A percentile compares a stretch with the other conserved stretches of the same genome.
These are phyloP conservation scores for Euplagia quadripunctaria DNA, from an alignment of 2,888 invertebrate species.

Conservation along the genomic window DNA sequence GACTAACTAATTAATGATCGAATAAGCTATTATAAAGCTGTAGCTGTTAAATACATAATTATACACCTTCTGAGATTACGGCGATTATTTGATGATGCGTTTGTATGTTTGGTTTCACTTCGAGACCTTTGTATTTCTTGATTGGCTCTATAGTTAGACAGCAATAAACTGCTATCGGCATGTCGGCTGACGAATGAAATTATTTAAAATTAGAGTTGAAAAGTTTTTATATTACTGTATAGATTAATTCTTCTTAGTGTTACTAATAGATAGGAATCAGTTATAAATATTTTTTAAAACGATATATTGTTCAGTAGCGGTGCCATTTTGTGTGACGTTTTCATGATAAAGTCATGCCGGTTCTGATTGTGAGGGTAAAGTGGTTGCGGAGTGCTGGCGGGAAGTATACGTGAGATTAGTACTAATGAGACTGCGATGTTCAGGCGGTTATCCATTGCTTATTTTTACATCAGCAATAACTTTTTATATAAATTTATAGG, in stretches of 20 bases:
- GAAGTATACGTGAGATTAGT: slow-evolving; percentile 14
- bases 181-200: slow-evolving; percentile 68
- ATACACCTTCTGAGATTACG: slow-evolving; percentile 76
- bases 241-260: slow-evolving; percentile 72
- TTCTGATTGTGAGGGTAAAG: slow-evolving; percentile 26
- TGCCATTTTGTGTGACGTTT: slow-evolving; percentile 78
- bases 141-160: slow-evolving; percentile 61
- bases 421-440: background rate
- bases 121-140: slow-evolving; percentile 57
- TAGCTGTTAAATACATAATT: slow-evolving; percentile 73
- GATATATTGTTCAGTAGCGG: slow-evolving; percentile 75
- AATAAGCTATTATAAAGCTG: slow-evolving; percentile 70
- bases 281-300: slow-evolving; percentile 71
- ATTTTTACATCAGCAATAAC: slow-evolving; percentile 1
- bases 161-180: slow-evolving; percentile 72
- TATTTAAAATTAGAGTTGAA: slow-evolving; percentile 67
- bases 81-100: slow-evolving; percentile 55
- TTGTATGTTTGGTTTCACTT: slow-evolving; percentile 48
- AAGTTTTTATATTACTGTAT: slow-evolving; percentile 73
- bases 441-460: slow-evolving; percentile 3
- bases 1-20: slow-evolving; percentile 65
- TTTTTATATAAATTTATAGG: background rate
- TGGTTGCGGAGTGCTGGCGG: slow-evolving; percentile 9
- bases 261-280: slow-evolving; percentile 75
- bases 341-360: slow-evolving; percentile 45